Conservation (phyloP, 2,113 vertebrate genomes). For the Sinocyclocheilus maitianheensis region DNA sequence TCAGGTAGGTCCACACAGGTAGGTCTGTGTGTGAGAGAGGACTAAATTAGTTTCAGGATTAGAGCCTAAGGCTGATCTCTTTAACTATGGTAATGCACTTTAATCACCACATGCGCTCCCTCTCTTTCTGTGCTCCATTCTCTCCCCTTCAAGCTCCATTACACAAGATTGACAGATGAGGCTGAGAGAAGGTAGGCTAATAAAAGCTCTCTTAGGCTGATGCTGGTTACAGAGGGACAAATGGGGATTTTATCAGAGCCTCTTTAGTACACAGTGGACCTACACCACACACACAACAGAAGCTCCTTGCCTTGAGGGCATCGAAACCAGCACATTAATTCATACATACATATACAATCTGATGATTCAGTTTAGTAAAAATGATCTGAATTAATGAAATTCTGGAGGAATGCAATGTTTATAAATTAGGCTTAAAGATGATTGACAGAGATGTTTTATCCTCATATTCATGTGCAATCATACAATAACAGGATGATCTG, state of each 20-base stretch:
- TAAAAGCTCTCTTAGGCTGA: conserved; percentile 50
- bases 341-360: background rate
- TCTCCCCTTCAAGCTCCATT: conserved; percentile 52
- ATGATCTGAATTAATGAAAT: background rate
- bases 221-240: conserved; percentile 25
- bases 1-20: background rate
- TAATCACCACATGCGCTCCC: conserved; percentile 29
- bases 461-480: background rate
- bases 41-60: conserved; percentile 48
- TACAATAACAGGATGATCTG: background rate
- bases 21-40: conserved; percentile 37
- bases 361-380: background rate
- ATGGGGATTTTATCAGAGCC: conserved; percentile 46
- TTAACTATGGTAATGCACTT: conserved; percentile 42
- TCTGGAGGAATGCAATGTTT: background rate
- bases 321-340: background rate
- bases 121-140: conserved; percentile 15
- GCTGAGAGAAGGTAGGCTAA: conserved; percentile 36
- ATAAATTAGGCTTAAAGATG: background rate
- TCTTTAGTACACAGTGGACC: conserved; percentile 29
- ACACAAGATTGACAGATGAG: conserved; percentile 52
- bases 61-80: conserved; percentile 47
- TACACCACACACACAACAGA: conserved; percentile 23
- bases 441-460: background rate
- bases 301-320: conserved; percentile 18